These are phyloP conservation scores for Erpobdella octoculata DNA, from an alignment of 2,888 invertebrate species.

Conservation along the genomic window DNA sequence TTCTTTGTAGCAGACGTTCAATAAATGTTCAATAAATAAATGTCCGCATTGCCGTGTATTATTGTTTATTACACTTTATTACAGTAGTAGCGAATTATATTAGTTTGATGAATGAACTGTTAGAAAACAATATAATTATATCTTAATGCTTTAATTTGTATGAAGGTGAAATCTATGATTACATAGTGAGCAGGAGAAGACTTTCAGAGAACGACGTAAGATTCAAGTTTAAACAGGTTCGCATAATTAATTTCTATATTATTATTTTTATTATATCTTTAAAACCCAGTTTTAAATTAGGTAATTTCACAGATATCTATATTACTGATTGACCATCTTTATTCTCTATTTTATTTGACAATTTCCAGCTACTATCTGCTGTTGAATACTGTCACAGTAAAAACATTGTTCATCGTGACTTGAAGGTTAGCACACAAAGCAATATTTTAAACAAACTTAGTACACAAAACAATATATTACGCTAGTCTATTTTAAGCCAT, in stretches of 20 bases:
- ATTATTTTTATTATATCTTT: neutral
- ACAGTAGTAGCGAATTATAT: neutral
- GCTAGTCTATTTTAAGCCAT: neutral
- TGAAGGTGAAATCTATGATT: slow-evolving; percentile 26
- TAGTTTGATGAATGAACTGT: neutral
- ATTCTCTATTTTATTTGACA: neutral
- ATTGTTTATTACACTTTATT: too few relatives aligned
- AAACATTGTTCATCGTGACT: slow-evolving; percentile 21
- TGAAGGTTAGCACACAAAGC: neutral
- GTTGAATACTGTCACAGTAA: slow-evolving; percentile 22
- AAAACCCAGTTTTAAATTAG: neutral
- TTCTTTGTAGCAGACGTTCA: too few relatives aligned
- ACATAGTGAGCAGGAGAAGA: slow-evolving; percentile 17
- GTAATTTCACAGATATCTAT: neutral
- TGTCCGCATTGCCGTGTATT: too few relatives aligned
- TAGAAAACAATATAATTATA: neutral
- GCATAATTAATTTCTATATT: too few relatives aligned
- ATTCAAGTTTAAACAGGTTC: slow-evolving; percentile 24
- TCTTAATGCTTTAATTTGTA: too few relatives aligned
- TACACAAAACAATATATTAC: neutral
- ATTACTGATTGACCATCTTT: neutral
- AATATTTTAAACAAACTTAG: neutral
- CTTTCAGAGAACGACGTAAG: slow-evolving; percentile 13
- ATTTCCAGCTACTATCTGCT: slow-evolving; percentile 19
- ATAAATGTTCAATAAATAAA: too few relatives aligned